Conservation (phyloP, 2,797 vertebrate genomes). For the Limosa lapponica region DNA sequence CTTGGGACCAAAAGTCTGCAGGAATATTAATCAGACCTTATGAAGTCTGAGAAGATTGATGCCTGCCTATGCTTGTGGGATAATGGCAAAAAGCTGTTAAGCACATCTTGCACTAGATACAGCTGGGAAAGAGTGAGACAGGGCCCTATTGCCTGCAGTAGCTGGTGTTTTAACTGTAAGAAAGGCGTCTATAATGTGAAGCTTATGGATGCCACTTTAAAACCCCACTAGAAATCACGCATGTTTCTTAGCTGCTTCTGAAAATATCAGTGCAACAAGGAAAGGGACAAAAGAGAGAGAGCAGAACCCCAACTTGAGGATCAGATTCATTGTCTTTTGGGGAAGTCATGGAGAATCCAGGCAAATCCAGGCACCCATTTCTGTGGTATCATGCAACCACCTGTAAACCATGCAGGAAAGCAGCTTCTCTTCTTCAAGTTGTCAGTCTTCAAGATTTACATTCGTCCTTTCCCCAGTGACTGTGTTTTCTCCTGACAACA, state of each 20-base stretch:
- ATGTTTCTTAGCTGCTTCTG: not conserved
- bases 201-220: not conserved
- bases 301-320: rapidly evolving
- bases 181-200: not conserved
- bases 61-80: not conserved
- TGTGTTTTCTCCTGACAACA: not conserved
- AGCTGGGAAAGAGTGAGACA: not conserved
- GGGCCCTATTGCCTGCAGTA: not conserved
- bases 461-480: not conserved
- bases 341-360: not conserved
- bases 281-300: not conserved
- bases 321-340: not conserved
- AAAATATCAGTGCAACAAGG: not conserved
- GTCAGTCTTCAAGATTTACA: not conserved
- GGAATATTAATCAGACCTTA: not conserved
- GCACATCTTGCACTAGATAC: not conserved
- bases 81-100: not conserved
- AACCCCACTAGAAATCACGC: not conserved
- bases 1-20: not conserved
- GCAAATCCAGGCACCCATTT: not conserved
- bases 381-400: not conserved
- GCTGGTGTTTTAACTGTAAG: not conserved
- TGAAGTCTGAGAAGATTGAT: not conserved
- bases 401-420: not conserved
- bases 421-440: not conserved